Percentiles rank a stretch among this genome's conserved stretches.
phyloP scores from a whole-genome alignment of 2,113 vertebrate genomes.

The Eclectus roratus region DNA sequence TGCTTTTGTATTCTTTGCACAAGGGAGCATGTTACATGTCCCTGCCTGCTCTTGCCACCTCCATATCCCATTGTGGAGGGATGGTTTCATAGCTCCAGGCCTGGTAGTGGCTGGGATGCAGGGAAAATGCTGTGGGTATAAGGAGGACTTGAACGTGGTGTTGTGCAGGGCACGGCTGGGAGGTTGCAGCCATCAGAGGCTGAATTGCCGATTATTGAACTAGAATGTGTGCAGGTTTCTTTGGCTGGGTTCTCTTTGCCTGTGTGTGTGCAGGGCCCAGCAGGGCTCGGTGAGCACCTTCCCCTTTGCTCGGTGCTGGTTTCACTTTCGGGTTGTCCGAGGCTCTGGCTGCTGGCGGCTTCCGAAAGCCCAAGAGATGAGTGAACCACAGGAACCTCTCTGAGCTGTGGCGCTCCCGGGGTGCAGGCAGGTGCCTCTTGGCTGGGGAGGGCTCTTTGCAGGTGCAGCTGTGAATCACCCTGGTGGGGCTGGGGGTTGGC shows the following conservation, averaged over 20 bases:
- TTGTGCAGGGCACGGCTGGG: accelerated
- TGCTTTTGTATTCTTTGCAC: neutral
- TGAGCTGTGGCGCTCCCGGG: neutral
- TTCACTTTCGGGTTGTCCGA: constrained; percentile 12
- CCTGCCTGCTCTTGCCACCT: neutral
- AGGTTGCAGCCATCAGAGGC: accelerated
- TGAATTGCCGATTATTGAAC: neutral
- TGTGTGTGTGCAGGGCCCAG: neutral
- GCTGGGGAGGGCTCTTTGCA: neutral
- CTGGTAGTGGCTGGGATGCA: neutral
- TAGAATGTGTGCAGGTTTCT: accelerated
- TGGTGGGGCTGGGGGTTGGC: accelerated
- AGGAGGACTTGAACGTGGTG: accelerated
- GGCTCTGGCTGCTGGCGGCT: neutral
- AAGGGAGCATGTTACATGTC: accelerated
- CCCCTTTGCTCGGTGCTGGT: neutral
- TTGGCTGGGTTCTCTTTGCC: neutral
- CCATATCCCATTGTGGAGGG: accelerated
- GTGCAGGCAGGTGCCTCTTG: neutral
- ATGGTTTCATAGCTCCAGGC: neutral
- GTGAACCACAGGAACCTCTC: neutral
- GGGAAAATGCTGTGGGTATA: neutral
- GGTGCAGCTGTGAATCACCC: neutral
- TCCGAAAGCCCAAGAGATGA: neutral
- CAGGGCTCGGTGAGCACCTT: neutral